Conservation (phyloP, 1,140 invertebrate genomes). For the Yoshiicerus persimilis region DNA sequence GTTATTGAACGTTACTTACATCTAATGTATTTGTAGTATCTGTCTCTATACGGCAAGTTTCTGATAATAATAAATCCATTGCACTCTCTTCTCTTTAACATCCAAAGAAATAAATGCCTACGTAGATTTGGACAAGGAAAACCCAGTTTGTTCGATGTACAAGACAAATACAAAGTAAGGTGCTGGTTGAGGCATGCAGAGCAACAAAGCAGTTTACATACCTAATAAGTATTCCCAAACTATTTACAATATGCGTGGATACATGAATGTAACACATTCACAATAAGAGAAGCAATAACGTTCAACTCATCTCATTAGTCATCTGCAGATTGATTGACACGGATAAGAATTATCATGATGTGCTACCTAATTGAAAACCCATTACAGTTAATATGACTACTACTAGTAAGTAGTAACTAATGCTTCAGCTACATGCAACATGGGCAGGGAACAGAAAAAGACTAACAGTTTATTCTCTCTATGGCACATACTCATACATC, state of each 20-base stretch:
- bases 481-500: not conserved
- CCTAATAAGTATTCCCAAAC: not conserved
- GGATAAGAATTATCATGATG: constrained; percentile 39
- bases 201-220: not conserved
- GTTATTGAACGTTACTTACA: not conserved
- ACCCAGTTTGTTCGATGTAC: not conserved
- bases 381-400: not conserved
- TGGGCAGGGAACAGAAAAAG: not conserved
- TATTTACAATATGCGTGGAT: not conserved
- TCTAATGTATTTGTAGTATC: not conserved
- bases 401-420: not conserved
- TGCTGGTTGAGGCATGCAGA: not conserved
- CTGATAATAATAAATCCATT: not conserved
- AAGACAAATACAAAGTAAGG: not conserved
- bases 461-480: not conserved
- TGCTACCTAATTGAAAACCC: constrained; percentile 40
- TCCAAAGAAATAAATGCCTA: not conserved
- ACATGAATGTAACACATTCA: not conserved
- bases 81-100: not conserved
- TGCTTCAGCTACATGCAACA: not conserved
- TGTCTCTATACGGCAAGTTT: not conserved
- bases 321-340: constrained; percentile 38
- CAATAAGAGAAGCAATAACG: not conserved
- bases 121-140: not conserved
- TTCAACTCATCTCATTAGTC: constrained; percentile 41